Conservation (phyloP, 2,888 invertebrate species). For the Pseudoips prasinana region DNA sequence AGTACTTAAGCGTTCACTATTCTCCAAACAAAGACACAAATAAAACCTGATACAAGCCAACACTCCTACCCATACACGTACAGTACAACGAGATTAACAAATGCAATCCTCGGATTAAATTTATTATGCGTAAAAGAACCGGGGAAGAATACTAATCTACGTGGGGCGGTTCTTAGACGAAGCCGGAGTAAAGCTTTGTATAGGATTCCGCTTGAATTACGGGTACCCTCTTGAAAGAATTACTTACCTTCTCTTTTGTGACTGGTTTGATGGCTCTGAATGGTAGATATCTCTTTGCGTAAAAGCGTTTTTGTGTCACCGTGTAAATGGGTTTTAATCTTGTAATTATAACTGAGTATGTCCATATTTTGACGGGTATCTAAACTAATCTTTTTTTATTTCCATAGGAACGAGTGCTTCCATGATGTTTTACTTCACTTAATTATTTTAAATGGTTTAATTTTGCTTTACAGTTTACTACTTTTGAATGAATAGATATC, state of each 20-base stretch:
- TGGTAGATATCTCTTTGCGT: background rate
- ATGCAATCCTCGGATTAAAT: conserved; percentile 41
- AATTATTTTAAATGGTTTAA: no score
- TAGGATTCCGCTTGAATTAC: conserved; percentile 34
- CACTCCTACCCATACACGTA: conserved; percentile 13
- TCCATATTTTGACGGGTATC: no score
- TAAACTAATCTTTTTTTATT: no score
- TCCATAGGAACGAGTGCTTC: no score
- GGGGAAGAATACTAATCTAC: conserved; percentile 36
- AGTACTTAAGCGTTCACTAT: no score
- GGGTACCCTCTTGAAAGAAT: conserved; percentile 34
- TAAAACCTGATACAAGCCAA: conserved; percentile 7
- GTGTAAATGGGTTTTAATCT: no score
- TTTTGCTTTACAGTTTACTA: no score
- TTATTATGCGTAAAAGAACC: conserved; percentile 39
- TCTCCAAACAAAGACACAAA: conserved; percentile 2
- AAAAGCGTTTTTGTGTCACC: background rate
- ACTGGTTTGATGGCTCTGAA: conserved; percentile 1
- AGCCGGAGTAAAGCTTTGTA: conserved; percentile 25
- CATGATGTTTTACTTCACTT: no score
- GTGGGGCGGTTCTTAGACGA: conserved; percentile 3
- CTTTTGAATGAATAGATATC: no score
- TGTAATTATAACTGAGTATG: no score
- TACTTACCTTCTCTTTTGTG: conserved; percentile 11
- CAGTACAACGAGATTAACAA: conserved; percentile 39